phyloP scores from a whole-genome alignment of 2,797 vertebrate species.

The Sebastolobus alascanus region DNA sequence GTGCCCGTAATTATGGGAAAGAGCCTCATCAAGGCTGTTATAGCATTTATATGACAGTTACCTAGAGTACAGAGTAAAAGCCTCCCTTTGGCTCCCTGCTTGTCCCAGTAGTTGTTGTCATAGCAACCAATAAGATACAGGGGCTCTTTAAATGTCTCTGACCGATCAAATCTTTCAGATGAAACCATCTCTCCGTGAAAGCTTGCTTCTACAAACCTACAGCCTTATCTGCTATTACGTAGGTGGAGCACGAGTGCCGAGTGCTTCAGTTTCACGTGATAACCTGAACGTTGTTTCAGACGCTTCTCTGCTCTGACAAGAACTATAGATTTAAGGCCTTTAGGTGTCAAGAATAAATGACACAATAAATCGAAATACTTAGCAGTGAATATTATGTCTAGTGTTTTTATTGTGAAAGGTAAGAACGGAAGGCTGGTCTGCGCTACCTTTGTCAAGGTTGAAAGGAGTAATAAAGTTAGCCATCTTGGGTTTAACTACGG shows the following conservation, averaged over 20 bases:
- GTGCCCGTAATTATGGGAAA: slow-evolving; percentile 57
- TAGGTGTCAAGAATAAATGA: too few relatives aligned
- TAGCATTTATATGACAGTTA: slow-evolving; percentile 52
- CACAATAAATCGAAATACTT: too few relatives aligned
- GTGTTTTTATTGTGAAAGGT: too few relatives aligned
- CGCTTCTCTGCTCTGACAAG: not conserved
- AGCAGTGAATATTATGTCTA: too few relatives aligned
- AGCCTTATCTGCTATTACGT: not conserved
- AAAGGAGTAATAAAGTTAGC: too few relatives aligned
- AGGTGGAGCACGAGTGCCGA: not conserved
- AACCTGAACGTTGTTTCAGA: too few relatives aligned
- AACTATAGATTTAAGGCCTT: not conserved
- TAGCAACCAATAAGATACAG: slow-evolving; percentile 43
- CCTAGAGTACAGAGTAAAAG: slow-evolving; percentile 27
- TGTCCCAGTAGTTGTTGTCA: slow-evolving; percentile 46
- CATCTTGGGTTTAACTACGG: too few relatives aligned
- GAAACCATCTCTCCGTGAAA: not conserved
- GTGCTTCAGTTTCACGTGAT: not conserved
- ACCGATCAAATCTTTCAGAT: slow-evolving; percentile 13
- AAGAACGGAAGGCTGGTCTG: too few relatives aligned
- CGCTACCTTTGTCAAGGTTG: too few relatives aligned
- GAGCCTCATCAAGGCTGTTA: slow-evolving; percentile 54
- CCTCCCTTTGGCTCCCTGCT: slow-evolving; percentile 9
- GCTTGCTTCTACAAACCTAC: not conserved
- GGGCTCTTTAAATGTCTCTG: not conserved